Percentiles rank a stretch among this genome's conserved stretches.
Conservation (phyloP, 2,888 invertebrate genomes). For the Troides aeacus region DNA sequence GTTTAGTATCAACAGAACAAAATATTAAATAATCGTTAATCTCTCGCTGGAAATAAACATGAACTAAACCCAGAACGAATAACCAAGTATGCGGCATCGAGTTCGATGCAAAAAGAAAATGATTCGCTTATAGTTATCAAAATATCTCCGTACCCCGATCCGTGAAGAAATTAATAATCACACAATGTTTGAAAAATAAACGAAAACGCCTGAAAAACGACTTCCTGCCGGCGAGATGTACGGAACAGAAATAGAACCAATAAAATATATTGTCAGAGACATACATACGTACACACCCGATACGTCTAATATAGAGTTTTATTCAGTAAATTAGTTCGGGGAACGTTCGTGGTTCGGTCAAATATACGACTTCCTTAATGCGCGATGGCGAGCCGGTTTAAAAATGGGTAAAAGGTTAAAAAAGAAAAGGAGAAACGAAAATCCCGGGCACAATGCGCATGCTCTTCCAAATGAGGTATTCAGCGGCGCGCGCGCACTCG, state of each 20-base stretch:
- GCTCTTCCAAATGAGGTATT: constrained; percentile 64
- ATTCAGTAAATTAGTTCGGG: constrained; percentile 68
- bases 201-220: constrained; percentile 52
- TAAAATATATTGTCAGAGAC: constrained; percentile 60
- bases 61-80: constrained; percentile 8
- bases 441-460: constrained; percentile 62
- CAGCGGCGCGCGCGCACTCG: constrained; percentile 55
- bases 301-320: constrained; percentile 58
- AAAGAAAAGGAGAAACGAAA: constrained; percentile 46
- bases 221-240: constrained; percentile 51
- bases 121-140: constrained; percentile 8
- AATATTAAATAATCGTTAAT: constrained; percentile 19
- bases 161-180: constrained; percentile 41
- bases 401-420: constrained; percentile 66
- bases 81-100: constrained; percentile 19
- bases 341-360: constrained; percentile 49
- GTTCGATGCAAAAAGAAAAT: constrained; percentile 16
- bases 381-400: constrained; percentile 43
- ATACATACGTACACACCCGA: constrained; percentile 46
- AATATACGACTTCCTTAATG: constrained; percentile 67
- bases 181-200: constrained; percentile 33
- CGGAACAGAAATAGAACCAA: constrained; percentile 56
- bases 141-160: constrained; percentile 28
- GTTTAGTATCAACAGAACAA: constrained; percentile 3
- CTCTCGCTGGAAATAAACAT: constrained; percentile 2